These are phyloP conservation scores for Parapristionchus giblindavisi DNA, from an alignment of 2,888 invertebrate species.

Conservation along the genomic window DNA sequence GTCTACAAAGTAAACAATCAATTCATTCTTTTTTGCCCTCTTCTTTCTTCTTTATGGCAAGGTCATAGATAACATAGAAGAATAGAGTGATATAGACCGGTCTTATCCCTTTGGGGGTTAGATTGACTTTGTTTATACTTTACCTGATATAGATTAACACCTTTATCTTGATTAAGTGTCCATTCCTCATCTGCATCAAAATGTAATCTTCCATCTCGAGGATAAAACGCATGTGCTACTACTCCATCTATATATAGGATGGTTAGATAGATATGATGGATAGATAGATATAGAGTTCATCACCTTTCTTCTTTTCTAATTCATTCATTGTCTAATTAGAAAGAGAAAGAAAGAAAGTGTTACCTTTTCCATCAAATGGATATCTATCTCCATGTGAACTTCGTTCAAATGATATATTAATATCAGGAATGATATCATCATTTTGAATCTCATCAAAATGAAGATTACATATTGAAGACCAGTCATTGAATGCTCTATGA, in stretches of 20 bases:
- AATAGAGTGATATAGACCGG: constrained; percentile 10
- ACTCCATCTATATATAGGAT: constrained; percentile 57
- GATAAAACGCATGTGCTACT: constrained; percentile 68
- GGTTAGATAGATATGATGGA: too few species aligned
- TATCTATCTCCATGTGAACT: constrained; percentile 63
- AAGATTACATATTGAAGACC: constrained; percentile 58
- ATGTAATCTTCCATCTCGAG: constrained; percentile 66
- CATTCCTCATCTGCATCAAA: constrained; percentile 68
- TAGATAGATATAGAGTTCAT: neutral
- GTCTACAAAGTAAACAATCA: constrained; percentile 52
- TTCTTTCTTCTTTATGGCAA: constrained; percentile 14
- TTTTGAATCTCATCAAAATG: constrained; percentile 52
- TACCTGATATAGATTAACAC: constrained; percentile 67
- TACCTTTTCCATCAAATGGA: constrained; percentile 66
- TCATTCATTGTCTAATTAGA: constrained; percentile 11
- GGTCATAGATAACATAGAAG: constrained; percentile 19
- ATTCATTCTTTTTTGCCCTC: neutral
- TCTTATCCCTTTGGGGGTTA: neutral
- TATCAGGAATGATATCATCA: constrained; percentile 16
- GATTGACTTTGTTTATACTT: neutral
- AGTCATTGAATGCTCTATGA: constrained; percentile 65
- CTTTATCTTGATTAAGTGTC: constrained; percentile 60
- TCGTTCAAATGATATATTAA: constrained; percentile 57
- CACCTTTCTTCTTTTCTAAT: constrained; percentile 2
- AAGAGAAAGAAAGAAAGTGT: constrained; percentile 1